phyloP scores from a whole-genome alignment of 2,888 invertebrate species.

The Xestia xanthographa region DNA sequence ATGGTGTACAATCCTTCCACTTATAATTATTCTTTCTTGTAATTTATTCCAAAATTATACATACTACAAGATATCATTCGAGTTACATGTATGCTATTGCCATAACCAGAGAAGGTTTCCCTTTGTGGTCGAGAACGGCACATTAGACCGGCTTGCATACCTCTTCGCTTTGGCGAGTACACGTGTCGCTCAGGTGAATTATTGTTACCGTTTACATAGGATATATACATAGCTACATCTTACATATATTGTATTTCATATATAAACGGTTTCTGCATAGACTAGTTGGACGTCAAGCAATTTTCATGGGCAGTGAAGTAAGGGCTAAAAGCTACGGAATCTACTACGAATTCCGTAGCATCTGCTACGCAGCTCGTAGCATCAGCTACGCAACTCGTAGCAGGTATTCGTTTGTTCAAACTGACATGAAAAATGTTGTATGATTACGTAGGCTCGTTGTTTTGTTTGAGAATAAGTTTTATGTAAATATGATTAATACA shows the following conservation, averaged over 20 bases:
- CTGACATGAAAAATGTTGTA: neutral
- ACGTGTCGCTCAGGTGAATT: neutral
- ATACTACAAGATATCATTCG: neutral
- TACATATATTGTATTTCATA: neutral
- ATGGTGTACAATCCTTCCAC: neutral
- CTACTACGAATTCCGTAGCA: conserved; percentile 29
- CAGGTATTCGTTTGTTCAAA: neutral
- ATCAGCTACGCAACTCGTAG: conserved; percentile 17
- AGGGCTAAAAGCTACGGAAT: neutral
- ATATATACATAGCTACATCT: neutral
- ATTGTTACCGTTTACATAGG: neutral
- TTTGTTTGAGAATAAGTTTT: neutral
- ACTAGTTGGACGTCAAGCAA: neutral
- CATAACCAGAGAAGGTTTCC: neutral
- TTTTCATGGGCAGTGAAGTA: neutral
- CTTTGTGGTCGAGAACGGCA: neutral
- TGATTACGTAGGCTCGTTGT: neutral
- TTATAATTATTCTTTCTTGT: neutral
- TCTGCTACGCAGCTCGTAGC: conserved; percentile 14
- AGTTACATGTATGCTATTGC: neutral
- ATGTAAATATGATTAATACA: neutral
- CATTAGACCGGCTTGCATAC: neutral
- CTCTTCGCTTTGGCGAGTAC: neutral
- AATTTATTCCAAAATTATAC: neutral
- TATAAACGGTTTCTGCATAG: neutral